Evolutionary conservation across 2,888 invertebrate genomes (phyloP), one percentile per base, ranked within the genome.

Genomic region (Drosophila prolongata): DNA sequence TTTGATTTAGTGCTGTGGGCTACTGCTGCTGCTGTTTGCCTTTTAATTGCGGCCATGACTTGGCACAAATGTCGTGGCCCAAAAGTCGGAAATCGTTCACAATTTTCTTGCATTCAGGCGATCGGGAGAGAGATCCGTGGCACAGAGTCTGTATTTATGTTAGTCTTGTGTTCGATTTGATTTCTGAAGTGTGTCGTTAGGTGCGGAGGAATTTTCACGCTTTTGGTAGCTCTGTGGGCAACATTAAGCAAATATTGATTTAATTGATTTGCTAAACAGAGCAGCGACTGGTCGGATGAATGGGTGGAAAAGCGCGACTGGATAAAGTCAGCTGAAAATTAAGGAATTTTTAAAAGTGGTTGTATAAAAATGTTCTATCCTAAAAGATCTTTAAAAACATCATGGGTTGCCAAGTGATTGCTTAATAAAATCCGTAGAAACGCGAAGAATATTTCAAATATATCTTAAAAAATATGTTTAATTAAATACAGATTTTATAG

Each of bases 11-110:
- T 83, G 76, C 70, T 87, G 61, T 72, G 71, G 70, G 83, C 87
- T 87, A 76, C 82, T 81, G 66, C 75, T 71, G 87, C 88, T 85
- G 88, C 84, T 86, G 88, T 88, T 86, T 83, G 88, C 50, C 73
- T 88, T 88, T 88, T 86, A 86, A 88, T 86, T 88, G 84, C 81
- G 80, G 47, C 72, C 50, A 76, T 86, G 85, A 86, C 79, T 59
- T 3, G 24, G 76, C 72, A 53, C 43, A 72, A 59, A 54, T 64
- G 52, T 40, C 55, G n/a, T 37, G 52, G 64, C 55, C 64, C 69
- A 40, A 62, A 75, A 68, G 66, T 76, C 88, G 86, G 72, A 88
- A 80, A 85, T 87, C 66, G 78, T 78, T 83, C 80, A 88, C 73
- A 83, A 88, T 86, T 83, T 77, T 80, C 80, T 74, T 77, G 37